These are phyloP conservation scores for Lasioglossum zephyrum DNA, from an alignment of 2,888 invertebrate genomes.

Conservation along the genomic window DNA sequence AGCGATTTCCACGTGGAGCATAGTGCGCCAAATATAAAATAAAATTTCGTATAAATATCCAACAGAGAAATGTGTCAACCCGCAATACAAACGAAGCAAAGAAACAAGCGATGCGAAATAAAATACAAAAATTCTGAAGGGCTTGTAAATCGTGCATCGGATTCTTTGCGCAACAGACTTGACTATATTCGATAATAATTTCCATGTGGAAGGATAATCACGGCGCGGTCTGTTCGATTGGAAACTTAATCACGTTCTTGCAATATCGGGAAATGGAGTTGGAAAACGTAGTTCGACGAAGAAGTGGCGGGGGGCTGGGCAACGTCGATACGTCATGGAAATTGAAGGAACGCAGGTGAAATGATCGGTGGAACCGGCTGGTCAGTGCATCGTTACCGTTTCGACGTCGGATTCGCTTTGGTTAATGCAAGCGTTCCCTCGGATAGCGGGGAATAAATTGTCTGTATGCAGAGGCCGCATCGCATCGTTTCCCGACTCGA, in stretches of 20 bases:
- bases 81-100: not conserved
- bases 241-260: not conserved
- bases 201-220: not conserved
- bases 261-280: not conserved
- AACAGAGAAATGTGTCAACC: no score
- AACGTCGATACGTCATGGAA: slow-evolving; percentile 28
- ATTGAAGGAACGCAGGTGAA: slow-evolving; percentile 17
- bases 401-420: slow-evolving; percentile 50
- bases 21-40: no score
- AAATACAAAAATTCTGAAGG: not conserved
- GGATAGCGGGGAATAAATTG: slow-evolving; percentile 56
- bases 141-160: no score
- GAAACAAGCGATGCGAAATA: not conserved
- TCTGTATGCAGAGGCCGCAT: slow-evolving; percentile 16
- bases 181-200: not conserved
- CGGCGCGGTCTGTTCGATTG: not conserved
- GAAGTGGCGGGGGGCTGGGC: not conserved
- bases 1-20: no score
- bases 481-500: slow-evolving; percentile 26
- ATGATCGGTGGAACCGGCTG: slow-evolving; percentile 33
- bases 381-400: slow-evolving; percentile 40
- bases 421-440: slow-evolving; percentile 51
- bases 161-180: not conserved
- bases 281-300: not conserved
- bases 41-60: no score